These are phyloP conservation scores for Anthoscopus minutus DNA, from an alignment of 2,113 vertebrate species.

Conservation along the genomic window DNA sequence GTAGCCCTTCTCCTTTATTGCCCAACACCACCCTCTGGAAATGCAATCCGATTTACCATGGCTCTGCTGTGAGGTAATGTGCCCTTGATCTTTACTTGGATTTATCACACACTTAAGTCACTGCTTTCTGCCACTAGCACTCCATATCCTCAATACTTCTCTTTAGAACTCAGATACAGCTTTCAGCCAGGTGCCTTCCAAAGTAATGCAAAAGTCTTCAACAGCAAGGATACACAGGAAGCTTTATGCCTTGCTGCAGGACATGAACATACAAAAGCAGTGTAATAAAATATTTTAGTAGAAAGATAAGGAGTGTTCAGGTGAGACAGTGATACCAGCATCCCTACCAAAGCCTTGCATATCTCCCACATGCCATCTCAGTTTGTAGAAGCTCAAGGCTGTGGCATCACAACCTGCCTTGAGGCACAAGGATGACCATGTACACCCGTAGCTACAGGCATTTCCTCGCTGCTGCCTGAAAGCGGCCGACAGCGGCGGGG, in stretches of 20 bases:
- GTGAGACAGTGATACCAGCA: not conserved
- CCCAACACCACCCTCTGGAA: not conserved
- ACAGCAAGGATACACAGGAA: not conserved
- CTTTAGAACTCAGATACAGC: not conserved
- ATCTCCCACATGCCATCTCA: not conserved
- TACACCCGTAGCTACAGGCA: not conserved
- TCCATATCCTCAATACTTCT: not conserved
- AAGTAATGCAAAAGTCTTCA: not conserved
- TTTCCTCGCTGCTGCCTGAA: not conserved
- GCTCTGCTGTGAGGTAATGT: too few relatives aligned
- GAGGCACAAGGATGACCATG: not conserved
- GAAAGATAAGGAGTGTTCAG: not conserved
- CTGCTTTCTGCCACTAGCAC: not conserved
- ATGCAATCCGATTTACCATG: not conserved
- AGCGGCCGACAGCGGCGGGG: fast-evolving
- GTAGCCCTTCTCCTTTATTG: not conserved
- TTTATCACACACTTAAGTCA: not conserved
- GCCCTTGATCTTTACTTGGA: not conserved
- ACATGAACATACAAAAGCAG: not conserved
- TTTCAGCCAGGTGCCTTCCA: not conserved
- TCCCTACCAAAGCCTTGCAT: not conserved
- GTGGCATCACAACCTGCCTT: not conserved
- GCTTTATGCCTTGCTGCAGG: not conserved
- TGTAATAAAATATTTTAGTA: not conserved
- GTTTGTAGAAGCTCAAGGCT: not conserved